phyloP scores from a whole-genome alignment of 2,888 invertebrate species.

The Buathra laborator region DNA sequence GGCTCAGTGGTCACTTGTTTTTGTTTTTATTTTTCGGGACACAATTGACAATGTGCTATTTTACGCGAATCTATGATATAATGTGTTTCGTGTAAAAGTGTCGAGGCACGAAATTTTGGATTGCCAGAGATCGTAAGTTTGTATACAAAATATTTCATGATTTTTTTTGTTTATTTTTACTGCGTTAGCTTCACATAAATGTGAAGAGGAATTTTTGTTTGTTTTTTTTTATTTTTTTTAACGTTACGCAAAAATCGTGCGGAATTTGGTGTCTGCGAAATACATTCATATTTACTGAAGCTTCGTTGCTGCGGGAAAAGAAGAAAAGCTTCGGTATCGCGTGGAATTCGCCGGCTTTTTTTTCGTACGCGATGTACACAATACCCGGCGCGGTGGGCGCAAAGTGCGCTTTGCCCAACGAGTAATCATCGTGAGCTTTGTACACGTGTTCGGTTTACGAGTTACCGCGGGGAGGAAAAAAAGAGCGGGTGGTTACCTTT shows the following conservation, averaged over 20 bases:
- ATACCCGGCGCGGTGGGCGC: background rate
- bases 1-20: no score
- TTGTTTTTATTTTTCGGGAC: background rate
- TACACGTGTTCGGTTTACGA: slow-evolving; percentile 50
- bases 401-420: slow-evolving; percentile 21
- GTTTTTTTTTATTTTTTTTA: background rate
- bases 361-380: background rate
- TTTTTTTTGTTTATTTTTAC: background rate
- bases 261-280: no score
- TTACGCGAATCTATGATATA: background rate
- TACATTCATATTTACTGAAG: no score
- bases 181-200: background rate
- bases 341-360: no score
- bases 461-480: background rate
- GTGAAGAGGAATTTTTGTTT: background rate
- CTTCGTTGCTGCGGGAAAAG: no score
- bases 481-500: background rate
- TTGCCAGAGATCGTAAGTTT: slow-evolving; percentile 49
- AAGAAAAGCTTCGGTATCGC: no score
- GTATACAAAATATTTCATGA: background rate
- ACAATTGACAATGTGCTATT: background rate
- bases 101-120: slow-evolving; percentile 22
- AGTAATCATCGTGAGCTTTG: slow-evolving; percentile 28
- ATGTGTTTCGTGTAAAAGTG: slow-evolving; percentile 29
- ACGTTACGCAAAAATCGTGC: no score